Percentiles rank a stretch among this genome's conserved stretches.
Evolutionary conservation across 2,797 vertebrate genomes (phyloP).

Genomic region (Zenarchopterus dispar): DNA sequence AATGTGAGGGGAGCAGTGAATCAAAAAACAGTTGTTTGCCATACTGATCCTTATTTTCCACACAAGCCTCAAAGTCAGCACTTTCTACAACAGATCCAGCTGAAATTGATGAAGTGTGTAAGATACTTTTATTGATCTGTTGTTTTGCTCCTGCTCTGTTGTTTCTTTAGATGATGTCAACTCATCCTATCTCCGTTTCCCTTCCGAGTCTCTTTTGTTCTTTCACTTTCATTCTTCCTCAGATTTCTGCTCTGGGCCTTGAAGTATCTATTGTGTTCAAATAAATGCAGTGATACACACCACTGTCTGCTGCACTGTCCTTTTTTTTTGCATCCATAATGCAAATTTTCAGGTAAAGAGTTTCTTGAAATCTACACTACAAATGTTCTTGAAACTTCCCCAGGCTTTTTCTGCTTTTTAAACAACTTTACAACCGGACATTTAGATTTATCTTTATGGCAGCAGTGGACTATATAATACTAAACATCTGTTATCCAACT

Average conservation of each 20-base stretch:
- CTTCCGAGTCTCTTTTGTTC: slow-evolving; percentile 18
- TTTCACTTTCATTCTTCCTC: slow-evolving; percentile 13
- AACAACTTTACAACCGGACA: background rate
- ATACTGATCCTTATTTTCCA: slow-evolving; percentile 52
- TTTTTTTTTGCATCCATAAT: slow-evolving; percentile 8
- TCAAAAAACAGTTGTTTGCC: slow-evolving; percentile 57
- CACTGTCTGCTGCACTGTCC: slow-evolving; percentile 11
- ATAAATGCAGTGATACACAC: slow-evolving; percentile 35
- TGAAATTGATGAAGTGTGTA: slow-evolving; percentile 51
- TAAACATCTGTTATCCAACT: background rate
- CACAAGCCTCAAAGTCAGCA: slow-evolving; percentile 52
- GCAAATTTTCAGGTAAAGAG: background rate
- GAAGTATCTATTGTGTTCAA: slow-evolving; percentile 14
- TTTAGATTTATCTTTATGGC: background rate
- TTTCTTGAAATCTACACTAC: background rate
- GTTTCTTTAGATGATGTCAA: slow-evolving; percentile 41
- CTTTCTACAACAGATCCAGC: slow-evolving; percentile 44
- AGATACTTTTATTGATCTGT: slow-evolving; percentile 59
- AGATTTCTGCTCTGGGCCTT: slow-evolving; percentile 15
- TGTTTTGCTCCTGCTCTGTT: slow-evolving; percentile 39
- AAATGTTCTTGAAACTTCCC: background rate
- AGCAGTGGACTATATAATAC: background rate
- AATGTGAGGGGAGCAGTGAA: slow-evolving; percentile 39
- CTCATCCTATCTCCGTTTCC: slow-evolving; percentile 19
- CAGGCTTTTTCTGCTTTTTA: too few species aligned